Conservation (phyloP, 2,113 vertebrate species). For the Centropus unirufus region DNA sequence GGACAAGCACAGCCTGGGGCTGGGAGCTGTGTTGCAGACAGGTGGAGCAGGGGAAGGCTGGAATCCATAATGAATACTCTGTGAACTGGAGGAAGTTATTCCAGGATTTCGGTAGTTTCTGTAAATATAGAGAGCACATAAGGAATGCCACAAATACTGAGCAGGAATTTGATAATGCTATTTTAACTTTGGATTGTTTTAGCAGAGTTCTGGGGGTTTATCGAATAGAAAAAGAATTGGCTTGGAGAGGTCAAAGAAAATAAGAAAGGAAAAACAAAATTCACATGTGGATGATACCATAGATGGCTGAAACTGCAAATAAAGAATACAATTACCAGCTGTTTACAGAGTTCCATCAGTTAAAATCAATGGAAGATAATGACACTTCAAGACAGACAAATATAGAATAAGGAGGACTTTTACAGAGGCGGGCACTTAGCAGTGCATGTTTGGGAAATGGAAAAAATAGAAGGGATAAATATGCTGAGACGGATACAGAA, state of each 20-base stretch:
- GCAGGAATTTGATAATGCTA: background rate
- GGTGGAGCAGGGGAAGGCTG: background rate
- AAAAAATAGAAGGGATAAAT: background rate
- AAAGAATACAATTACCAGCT: slow-evolving; percentile 5
- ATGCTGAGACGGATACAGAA: background rate
- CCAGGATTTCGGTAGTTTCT: background rate
- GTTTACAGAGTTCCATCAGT: slow-evolving; percentile 12
- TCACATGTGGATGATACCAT: slow-evolving; percentile 34
- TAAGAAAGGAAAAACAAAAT: slow-evolving; percentile 26
- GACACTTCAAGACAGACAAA: background rate
- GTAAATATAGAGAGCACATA: background rate
- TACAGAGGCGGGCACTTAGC: background rate
- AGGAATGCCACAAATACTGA: background rate
- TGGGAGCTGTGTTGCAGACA: background rate
- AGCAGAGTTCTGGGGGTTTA: background rate
- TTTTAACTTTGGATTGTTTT: slow-evolving; percentile 15
- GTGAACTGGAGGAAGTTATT: background rate
- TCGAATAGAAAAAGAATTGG: background rate
- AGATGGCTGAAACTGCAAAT: slow-evolving; percentile 34
- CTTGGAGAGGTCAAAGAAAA: background rate
- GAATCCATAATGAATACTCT: background rate
- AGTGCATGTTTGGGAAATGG: background rate
- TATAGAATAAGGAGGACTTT: background rate
- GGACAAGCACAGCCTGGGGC: background rate
- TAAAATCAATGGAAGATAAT: slow-evolving; percentile 40